phyloP scores from a whole-genome alignment of 2,797 vertebrate genomes.

The Lutjanus argentimaculatus region DNA sequence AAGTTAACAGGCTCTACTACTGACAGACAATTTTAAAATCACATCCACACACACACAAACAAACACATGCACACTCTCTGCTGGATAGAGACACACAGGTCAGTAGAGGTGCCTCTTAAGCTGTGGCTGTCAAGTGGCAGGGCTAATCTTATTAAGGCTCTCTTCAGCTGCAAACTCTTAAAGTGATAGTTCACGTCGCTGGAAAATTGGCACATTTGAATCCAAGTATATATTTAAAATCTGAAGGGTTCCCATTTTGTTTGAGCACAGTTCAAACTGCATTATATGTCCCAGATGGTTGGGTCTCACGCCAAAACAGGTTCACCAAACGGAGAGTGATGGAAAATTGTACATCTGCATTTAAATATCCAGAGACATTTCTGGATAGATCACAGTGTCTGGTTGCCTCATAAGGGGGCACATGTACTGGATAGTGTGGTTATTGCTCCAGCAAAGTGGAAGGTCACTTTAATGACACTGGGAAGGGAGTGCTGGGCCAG shows the following conservation, averaged over 20 bases:
- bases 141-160: constrained; percentile 84
- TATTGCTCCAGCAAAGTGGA: constrained; percentile 31
- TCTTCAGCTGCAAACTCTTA: constrained; percentile 72
- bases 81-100: constrained; percentile 68
- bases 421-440: neutral
- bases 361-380: neutral
- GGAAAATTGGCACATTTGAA: constrained; percentile 25
- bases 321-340: neutral
- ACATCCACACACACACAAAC: constrained; percentile 14
- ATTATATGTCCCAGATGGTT: neutral
- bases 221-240: constrained; percentile 6
- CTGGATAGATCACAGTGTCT: neutral
- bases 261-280: neutral
- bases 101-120: constrained; percentile 75
- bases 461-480: constrained; percentile 31
- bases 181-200: constrained; percentile 62
- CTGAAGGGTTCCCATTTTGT: neutral
- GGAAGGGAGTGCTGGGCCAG: constrained; percentile 14
- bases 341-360: neutral
- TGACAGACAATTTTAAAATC: constrained; percentile 16
- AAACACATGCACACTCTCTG: constrained; percentile 45
- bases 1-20: neutral
- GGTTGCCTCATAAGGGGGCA: neutral
- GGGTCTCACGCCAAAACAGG: neutral
- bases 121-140: constrained; percentile 78